phyloP scores from a whole-genome alignment of 1,140 invertebrate species.

The honey bee (Apis mellifera) region Amel_HAv3.1 CM009946.2:3455001-3455500 shows the following conservation, averaged over 20 bases:
- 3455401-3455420: too few relatives aligned
- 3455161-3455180: conserved; percentile 64
- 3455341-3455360: background rate
- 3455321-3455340: background rate
- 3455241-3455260: conserved; percentile 30
- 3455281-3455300: too few relatives aligned
- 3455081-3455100: too few relatives aligned
- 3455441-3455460: too few relatives aligned
- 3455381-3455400: background rate
- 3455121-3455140: background rate
- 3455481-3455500: too few relatives aligned
- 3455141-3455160: conserved; percentile 58
- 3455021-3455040: conserved; percentile 33
- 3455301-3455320: too few relatives aligned
- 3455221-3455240: conserved; percentile 24
- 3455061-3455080: background rate
- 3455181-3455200: conserved; percentile 24
- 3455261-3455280: background rate
- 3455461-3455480: too few relatives aligned
- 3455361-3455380: background rate
- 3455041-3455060: conserved; percentile 2
- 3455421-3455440: too few relatives aligned
- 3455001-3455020: conserved; percentile 26
- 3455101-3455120: too few relatives aligned
- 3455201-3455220: conserved; percentile 7